Evolutionary conservation across 2,113 vertebrate genomes (phyloP).

Genomic region (Phaethon lepturus): DNA sequence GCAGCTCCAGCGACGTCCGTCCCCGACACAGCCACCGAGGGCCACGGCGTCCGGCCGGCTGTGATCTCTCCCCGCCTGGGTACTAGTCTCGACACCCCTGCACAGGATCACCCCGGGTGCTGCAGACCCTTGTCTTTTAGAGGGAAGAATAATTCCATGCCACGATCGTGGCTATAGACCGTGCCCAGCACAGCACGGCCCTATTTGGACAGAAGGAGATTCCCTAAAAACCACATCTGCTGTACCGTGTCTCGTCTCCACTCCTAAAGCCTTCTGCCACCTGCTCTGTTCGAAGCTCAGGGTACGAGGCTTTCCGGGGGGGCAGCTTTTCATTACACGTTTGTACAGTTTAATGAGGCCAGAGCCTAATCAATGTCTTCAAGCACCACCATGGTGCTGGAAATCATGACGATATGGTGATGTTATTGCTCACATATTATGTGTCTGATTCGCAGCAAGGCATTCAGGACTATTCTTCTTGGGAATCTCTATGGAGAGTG

Average conservation of each 20-base stretch:
- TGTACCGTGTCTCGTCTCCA: not conserved
- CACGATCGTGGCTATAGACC: accelerated
- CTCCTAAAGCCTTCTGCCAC: not conserved
- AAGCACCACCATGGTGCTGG: not conserved
- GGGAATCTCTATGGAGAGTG: not conserved
- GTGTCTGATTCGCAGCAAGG: not conserved
- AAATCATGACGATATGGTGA: accelerated
- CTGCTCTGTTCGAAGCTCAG: not conserved
- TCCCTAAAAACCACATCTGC: not conserved
- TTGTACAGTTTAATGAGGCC: not conserved
- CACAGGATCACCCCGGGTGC: not conserved
- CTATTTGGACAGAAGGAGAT: not conserved
- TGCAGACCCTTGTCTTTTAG: not conserved
- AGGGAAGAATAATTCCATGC: not conserved
- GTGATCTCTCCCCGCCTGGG: not conserved
- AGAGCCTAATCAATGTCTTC: not conserved
- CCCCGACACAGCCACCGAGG: accelerated
- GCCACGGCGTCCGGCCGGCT: accelerated
- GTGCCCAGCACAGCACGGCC: not conserved
- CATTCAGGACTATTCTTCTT: not conserved
- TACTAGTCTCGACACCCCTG: accelerated
- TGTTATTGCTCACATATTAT: not conserved
- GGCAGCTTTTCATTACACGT: not conserved
- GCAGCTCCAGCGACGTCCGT: not conserved
- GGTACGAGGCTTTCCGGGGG: not conserved